Base-by-base conservation (phyloP, 2,888 invertebrate genomes). In the Tipula vernalis region DNA sequence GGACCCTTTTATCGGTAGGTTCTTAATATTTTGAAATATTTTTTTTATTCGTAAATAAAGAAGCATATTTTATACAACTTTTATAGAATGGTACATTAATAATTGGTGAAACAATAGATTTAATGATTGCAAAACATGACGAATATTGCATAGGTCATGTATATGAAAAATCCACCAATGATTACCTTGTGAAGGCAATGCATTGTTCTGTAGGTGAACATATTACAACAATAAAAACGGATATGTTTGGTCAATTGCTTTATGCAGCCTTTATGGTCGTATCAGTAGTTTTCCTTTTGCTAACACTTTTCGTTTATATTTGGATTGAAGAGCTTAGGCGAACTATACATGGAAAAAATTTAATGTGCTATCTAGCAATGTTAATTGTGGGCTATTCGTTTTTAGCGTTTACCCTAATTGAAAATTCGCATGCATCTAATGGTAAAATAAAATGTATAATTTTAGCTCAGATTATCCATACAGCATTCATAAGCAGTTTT, bases 401-500 rank as follows among this genome's bases (percentile, higher is more conserved):
- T 44, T 36, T 86, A 51, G 86, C 86, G 47, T 28, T 36, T 47
- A 28, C 44, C 12, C 51, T 47, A 5, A 44, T 86, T 47, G 86
- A 47, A 36, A 44, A 36, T 28, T 28, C 12, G 13, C 18, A 42
- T 12, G 13, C 36, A 36, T 0, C 12, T 4, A n/a, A 42, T 5
- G 86, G 28, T 6, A 0, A 39, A 0, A 15, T 88, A 0, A 91
- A 91, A 87, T 42, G 28, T 86, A 0, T 44, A 86, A 18, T 42
- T 42, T 8, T 44, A 5, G 44, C 44, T 28, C 28, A 44, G 5
- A 36, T 44, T 47, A 86, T 86, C 5, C 86, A 86, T 36, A 44
- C 47, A 36, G 94, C 94, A 88, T 96, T 96, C 90, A 93, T 96
- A 91, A 93, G 95, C n/a, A 95, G 96, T 89, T 97, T 97, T 92